A percentile compares a stretch with the other conserved stretches of the same genome.
Evolutionary conservation across 2,797 vertebrate species (phyloP).

Genomic region (Onychomys arenicola): DNA sequence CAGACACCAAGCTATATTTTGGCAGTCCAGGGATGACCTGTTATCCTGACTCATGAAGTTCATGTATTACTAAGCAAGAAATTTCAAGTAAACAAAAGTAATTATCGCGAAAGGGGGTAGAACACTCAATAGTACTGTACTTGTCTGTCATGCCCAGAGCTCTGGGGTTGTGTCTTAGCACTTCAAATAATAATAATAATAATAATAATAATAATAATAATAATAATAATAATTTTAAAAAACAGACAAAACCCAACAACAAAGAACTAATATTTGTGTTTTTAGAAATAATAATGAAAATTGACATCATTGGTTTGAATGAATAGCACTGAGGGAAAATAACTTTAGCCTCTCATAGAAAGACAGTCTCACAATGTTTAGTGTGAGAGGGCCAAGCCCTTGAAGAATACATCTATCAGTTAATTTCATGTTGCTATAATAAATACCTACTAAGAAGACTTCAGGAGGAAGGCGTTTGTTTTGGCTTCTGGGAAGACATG

Average conservation of each 20-base stretch:
- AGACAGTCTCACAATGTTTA: background rate
- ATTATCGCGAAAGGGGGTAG: background rate
- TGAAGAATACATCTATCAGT: background rate
- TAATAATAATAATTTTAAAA: no score
- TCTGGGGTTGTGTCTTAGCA: background rate
- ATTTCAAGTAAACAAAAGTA: background rate
- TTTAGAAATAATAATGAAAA: background rate
- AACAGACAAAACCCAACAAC: background rate
- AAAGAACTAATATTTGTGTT: background rate
- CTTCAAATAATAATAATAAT: no score
- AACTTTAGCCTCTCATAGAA: background rate
- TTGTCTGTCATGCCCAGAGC: background rate
- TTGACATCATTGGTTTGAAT: background rate
- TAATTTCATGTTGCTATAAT: background rate
- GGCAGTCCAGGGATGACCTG: background rate
- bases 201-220: background rate
- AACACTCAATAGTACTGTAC: background rate
- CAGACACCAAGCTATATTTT: background rate
- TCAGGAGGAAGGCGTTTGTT: background rate
- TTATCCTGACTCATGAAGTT: background rate
- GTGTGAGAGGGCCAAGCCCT: rapidly evolving
- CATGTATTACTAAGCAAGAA: background rate
- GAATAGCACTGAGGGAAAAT: background rate
- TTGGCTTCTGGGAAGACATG: background rate
- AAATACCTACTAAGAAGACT: background rate